phyloP scores from a whole-genome alignment of 1,140 invertebrate genomes.

The Saccostrea cuccullata region DNA sequence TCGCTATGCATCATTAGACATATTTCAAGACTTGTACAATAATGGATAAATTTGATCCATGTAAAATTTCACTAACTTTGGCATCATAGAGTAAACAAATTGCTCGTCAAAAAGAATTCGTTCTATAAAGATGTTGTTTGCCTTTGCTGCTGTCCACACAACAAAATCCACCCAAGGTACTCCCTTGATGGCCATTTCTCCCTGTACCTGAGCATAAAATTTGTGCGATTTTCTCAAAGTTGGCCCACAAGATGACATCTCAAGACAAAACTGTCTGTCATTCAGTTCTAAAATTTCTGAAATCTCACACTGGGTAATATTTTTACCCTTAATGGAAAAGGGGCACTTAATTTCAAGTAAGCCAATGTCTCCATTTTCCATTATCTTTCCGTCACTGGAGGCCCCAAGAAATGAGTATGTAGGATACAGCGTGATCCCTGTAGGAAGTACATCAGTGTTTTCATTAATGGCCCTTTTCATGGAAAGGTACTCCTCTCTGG shows the following conservation, averaged over 20 bases:
- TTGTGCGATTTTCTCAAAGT: slow-evolving; percentile 21
- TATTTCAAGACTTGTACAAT: too few species aligned
- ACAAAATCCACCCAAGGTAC: slow-evolving; percentile 49
- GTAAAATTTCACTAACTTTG: too few species aligned
- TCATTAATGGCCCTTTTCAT: too few species aligned
- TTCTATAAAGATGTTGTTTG: slow-evolving; percentile 50
- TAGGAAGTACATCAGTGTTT: background rate
- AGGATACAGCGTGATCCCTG: background rate
- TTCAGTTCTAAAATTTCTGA: background rate
- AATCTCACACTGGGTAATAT: slow-evolving; percentile 5
- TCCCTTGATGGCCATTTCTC: slow-evolving; percentile 46
- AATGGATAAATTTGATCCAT: too few species aligned
- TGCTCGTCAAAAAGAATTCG: slow-evolving; percentile 44
- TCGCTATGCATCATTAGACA: too few species aligned
- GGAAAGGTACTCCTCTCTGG: too few species aligned
- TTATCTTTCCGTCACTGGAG: background rate
- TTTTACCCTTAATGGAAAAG: background rate
- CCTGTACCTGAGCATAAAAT: slow-evolving; percentile 49
- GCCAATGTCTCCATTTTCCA: background rate
- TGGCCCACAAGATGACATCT: background rate
- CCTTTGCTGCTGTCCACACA: slow-evolving; percentile 37
- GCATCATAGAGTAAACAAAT: too few species aligned
- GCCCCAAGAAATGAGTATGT: background rate
- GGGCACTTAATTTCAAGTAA: slow-evolving; percentile 26
- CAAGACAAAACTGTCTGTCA: slow-evolving; percentile 6